Evolutionary conservation across 2,797 vertebrate species (phyloP).

Genomic region (Helostoma temminkii): DNA sequence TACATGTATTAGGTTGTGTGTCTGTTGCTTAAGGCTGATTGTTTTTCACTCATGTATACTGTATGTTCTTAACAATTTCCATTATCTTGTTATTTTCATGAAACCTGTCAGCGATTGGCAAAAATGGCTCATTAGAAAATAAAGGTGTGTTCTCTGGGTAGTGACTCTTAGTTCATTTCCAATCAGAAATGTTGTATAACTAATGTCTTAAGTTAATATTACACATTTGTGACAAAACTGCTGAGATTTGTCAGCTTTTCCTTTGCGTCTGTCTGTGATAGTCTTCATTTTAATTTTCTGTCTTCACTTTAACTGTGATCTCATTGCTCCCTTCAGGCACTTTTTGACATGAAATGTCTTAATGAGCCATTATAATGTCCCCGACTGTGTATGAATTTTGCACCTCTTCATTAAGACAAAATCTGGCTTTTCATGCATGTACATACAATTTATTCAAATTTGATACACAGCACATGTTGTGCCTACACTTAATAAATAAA

Average conservation of each 20-base stretch:
- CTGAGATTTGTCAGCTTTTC: slow-evolving; percentile 7
- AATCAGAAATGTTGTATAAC: neutral
- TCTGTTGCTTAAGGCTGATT: neutral
- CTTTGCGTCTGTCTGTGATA: slow-evolving; percentile 11
- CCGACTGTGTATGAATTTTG: slow-evolving; percentile 30
- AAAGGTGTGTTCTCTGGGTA: neutral
- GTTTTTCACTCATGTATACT: neutral
- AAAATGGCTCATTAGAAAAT: neutral
- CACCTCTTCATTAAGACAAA: slow-evolving; percentile 33
- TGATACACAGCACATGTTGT: no score
- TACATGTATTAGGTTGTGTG: neutral
- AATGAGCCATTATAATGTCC: slow-evolving; percentile 35
- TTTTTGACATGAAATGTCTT: slow-evolving; percentile 17
- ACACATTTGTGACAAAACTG: neutral
- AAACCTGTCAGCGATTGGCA: neutral
- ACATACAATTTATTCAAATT: neutral
- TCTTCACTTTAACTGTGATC: slow-evolving; percentile 11
- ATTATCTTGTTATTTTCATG: neutral
- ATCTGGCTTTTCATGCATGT: neutral
- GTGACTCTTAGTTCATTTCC: neutral
- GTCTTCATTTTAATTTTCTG: slow-evolving; percentile 17
- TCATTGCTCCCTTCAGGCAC: slow-evolving; percentile 29
- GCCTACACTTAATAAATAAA: no score
- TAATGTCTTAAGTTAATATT: neutral
- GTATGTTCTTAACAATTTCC: neutral